Evolutionary conservation across 2,113 vertebrate species (phyloP), one percentile per base, ranked within the genome.

Genomic region (Saimiri boliviensis): DNA sequence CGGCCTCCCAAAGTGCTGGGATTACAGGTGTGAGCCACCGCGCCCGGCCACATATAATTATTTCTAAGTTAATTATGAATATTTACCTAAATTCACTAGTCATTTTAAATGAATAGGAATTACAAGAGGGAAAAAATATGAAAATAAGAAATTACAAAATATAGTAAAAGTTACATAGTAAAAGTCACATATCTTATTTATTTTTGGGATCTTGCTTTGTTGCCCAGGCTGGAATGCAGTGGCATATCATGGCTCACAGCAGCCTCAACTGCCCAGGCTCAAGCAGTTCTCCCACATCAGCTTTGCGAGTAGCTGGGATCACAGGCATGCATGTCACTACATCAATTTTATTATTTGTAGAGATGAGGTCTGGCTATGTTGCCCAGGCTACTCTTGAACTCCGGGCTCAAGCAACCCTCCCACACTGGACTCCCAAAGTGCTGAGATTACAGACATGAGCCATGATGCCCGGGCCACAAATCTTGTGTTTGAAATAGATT

Each of bases 21-120:
- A n/a, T n/a, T n/a, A n/a, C n/a, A n/a, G n/a, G n/a, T n/a, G n/a
- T n/a, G n/a, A n/a, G n/a, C n/a, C n/a, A n/a, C n/a, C n/a, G n/a
- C n/a, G n/a, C n/a, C n/a, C n/a, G n/a, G n/a, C n/a, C n/a, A 73
- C 6, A 47, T 14, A 66, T 71, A 77, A 90, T 80, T 79, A 83
- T 77, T 92, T 89, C 45, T 66, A 92, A 92, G 88, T 89, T 88
- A 91, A 93, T 30, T 91, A 86, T 16, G 37, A 35, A 79, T 23
- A 40, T 83, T 83, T 82, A 49, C 37, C 17, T 47, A 52, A 82
- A 71, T 42, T 92, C 32, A 92, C 45, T 83, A 92, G 56, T 86
- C 47, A 63, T 77, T 63, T 89, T 81, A 94, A 77, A 87, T 71
- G 19, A 35, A 76, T 3, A 52, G 13, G 3, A 81, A 17, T 30